Evolutionary conservation across 2,888 invertebrate genomes (phyloP), one percentile per base, ranked within the genome.

Genomic region (Coelopa pilipes): DNA sequence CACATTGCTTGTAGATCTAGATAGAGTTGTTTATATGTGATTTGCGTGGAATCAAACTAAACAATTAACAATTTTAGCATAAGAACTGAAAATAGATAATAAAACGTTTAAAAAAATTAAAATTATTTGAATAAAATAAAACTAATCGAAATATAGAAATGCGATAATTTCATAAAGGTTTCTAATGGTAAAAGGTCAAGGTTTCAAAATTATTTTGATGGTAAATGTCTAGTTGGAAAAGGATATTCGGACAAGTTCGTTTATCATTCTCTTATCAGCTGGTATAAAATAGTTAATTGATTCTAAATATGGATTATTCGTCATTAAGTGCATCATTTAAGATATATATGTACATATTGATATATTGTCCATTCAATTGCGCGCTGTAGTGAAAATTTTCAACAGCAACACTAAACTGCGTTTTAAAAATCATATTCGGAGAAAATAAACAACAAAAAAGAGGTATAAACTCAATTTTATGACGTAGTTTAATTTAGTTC

Each of bases 41-140:
- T 10, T 9, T 5, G 10, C 13, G n/a, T 53, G 53, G 13, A 53
- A 53, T 10, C 65, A 46, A 17, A 65, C 11, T 17, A 66, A 17
- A 66, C 47, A 21, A 15, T 13, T 49, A 49, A 66, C 47, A 49
- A 49, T 34, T 66, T 66, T 49, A 49, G 5, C 17, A 49, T 49
- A 49, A 49, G 49, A 66, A 66, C 47, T 66, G 50, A 66, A 66
- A 66, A 66, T 66, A 66, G 17, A 66, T 5, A 66, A 53, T 53
- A 13, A 53, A 4, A 53, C 3, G 11, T 19, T 47, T 72, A 70
- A 66, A 49, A 49, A 21, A 66, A 66, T 19, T n/a, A 24, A 62
- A 62, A 62, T 21, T 62, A 24, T 19, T 19, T 47, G 1, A 3
- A 19, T 65, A 49, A 63, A 49, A 49, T 15, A 53, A 53, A 9